These are phyloP conservation scores for Chironomus riparius DNA, from an alignment of 2,888 invertebrate species.

Conservation along the genomic window DNA sequence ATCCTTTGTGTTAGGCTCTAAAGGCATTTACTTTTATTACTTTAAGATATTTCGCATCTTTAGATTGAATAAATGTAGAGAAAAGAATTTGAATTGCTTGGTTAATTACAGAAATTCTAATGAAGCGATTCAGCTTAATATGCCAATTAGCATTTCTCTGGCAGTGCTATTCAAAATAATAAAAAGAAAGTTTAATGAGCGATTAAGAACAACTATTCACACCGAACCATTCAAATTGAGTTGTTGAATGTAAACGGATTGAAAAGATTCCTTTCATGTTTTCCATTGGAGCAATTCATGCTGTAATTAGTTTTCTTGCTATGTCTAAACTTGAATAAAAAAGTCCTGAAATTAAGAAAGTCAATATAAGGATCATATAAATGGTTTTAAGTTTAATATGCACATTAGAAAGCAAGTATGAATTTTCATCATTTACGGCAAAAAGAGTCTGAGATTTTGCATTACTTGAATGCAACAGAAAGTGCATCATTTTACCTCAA, in stretches of 20 bases:
- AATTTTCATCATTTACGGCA: too few relatives aligned
- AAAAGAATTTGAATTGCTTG: neutral
- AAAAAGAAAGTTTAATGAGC: slow-evolving; percentile 1
- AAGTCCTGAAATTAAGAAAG: too few relatives aligned
- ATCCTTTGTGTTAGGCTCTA: too few relatives aligned
- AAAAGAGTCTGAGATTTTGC: too few relatives aligned
- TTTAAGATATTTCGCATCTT: too few relatives aligned
- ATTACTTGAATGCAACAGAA: too few relatives aligned
- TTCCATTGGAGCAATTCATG: neutral
- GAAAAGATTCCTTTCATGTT: neutral
- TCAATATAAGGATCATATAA: too few relatives aligned
- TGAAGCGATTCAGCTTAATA: neutral
- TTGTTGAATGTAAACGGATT: neutral
- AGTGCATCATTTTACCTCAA: too few relatives aligned
- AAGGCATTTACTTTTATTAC: too few relatives aligned
- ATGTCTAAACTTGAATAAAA: neutral
- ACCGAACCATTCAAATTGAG: neutral
- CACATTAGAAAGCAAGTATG: too few relatives aligned
- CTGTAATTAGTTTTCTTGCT: neutral
- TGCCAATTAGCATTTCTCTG: slow-evolving; percentile 1
- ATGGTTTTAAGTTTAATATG: too few relatives aligned
- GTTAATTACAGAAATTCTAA: slow-evolving; percentile 4
- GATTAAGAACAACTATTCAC: neutral
- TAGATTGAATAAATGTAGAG: too few relatives aligned
- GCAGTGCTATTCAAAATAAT: neutral